Base-by-base conservation (phyloP, 2,797 vertebrate genomes). In the Tympanoctomys barrerae region DNA sequence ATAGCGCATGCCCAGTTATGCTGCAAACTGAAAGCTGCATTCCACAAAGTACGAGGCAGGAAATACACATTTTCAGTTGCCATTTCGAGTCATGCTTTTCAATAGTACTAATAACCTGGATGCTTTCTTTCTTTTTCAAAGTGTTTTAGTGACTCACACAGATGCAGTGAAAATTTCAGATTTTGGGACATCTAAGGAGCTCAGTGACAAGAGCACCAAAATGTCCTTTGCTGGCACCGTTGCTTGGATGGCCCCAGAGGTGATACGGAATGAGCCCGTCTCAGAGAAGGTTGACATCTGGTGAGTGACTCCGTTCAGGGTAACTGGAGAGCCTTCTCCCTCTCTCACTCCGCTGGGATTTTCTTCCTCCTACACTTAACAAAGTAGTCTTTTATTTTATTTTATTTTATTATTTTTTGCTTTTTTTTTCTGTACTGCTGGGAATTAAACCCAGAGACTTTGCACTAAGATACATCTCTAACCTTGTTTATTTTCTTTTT, bases 281-380 rank as follows among this genome's bases (percentile, higher is more conserved):
- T 99, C 99, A 0, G 99, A 99, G 97, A 99, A 99, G 97, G 99
- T 99, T 8, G 99, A 99, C 98, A 99, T 99, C 97, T 99, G 99
- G 99, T 99, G 96, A 99, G 99, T 98, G 1, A 6, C 5, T 0
- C 3, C 64, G 0, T 22, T 54, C 19, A 16, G 24, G 33, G 68
- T 33, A 26, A 9, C 52, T 64, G 14, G 22, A 1, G 6, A 21
- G 70, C 33, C 83, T 94, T 46, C 33, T 61, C 54, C 85, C 39
- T 52, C 78, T 1, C 46, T 57, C 36, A n/a, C 7, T n/a, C 18
- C 31, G 21, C 21, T 26, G 33, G 77, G 9, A n/a, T 33, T 54
- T 78, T 31, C 77, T 79, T 79, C 77, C 18, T 66, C 33, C 39
- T 79, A 1, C 14, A 49, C 78, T 88, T 85, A 22, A 70, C 36